Percentiles rank a stretch among this genome's conserved stretches.
Conservation (phyloP, 2,797 vertebrate genomes). For the Pitangus sulphuratus region DNA sequence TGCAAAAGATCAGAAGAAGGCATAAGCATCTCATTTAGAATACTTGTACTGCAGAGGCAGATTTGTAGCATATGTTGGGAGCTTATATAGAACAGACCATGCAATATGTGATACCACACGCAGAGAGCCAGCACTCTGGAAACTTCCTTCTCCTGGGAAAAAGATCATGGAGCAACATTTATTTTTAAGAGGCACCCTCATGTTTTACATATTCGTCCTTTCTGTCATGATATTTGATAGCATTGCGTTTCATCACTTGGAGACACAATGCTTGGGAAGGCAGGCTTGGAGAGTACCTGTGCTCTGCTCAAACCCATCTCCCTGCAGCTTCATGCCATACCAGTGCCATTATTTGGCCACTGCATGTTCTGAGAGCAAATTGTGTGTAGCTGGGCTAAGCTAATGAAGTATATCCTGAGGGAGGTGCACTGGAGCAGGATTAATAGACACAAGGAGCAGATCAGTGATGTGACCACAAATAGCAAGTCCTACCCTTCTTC, state of each 20-base stretch:
- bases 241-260: background rate
- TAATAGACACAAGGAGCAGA: background rate
- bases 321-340: background rate
- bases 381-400: background rate
- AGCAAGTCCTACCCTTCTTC: background rate
- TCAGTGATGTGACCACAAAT: background rate
- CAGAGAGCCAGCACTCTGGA: constrained; percentile 20
- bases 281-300: background rate
- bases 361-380: background rate
- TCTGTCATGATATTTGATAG: constrained; percentile 32
- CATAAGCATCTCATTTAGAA: constrained; percentile 61
- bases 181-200: constrained; percentile 45
- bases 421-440: background rate
- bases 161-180: background rate
- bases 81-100: constrained; percentile 47
- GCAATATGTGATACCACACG: constrained; percentile 45
- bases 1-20: constrained; percentile 59
- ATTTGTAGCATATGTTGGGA: constrained; percentile 52
- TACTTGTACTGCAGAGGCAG: constrained; percentile 12
- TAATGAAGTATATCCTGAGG: background rate
- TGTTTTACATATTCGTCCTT: constrained; percentile 23
- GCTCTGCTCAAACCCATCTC: background rate
- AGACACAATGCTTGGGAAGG: background rate
- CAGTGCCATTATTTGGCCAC: background rate
- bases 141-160: constrained; percentile 46